Base-by-base conservation (phyloP, 2,888 invertebrate genomes). In the Ochropleura leucogaster region DNA sequence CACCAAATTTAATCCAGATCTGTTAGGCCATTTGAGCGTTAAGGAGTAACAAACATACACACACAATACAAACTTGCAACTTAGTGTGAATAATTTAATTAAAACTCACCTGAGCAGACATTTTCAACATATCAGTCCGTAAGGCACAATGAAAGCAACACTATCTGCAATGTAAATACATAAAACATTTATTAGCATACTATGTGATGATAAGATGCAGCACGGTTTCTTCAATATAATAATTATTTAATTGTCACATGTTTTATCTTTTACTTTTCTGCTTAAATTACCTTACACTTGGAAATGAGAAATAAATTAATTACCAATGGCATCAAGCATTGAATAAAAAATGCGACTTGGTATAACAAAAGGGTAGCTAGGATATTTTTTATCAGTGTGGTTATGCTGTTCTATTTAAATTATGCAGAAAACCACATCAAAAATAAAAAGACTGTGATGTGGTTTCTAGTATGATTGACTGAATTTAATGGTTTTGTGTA, bases 81-180 rank as follows among this genome's bases (percentile, higher is more conserved):
- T 30, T 30, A 30, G 30, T 30, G 30, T 30, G 30, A 30, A 30
- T 30, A 30, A 44, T 44, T 62, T n/a, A 78, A 78, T 60, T 65
- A 40, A 18, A 73, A 87, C 89, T 89, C 83, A 94, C 94, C 88
- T 94, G 93, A 7, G 92, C 84, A 74, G 91, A 89, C 94, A 94
- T 94, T 83, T 91, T 93, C 68, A 89, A 79, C 91, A 91, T 92
- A 73, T 73, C 86, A 82, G 59, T 67, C 42, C 6, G 14, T 51
- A 51, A 55, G 16, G 42, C 53, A 65, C 64, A 76, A 55, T 75
- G 65, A 51, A 64, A 2, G 40, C 46, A 16, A 10, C 42, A 47
- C 70, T 86, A 86, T 78, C 85, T 85, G 86, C 10, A 78, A 83
- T 0, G 51, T 69, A 73, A 73, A 40, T 20, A 82, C 70, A 80